Conservation (phyloP, 2,113 vertebrate genomes). For the Siniperca knerii region DNA sequence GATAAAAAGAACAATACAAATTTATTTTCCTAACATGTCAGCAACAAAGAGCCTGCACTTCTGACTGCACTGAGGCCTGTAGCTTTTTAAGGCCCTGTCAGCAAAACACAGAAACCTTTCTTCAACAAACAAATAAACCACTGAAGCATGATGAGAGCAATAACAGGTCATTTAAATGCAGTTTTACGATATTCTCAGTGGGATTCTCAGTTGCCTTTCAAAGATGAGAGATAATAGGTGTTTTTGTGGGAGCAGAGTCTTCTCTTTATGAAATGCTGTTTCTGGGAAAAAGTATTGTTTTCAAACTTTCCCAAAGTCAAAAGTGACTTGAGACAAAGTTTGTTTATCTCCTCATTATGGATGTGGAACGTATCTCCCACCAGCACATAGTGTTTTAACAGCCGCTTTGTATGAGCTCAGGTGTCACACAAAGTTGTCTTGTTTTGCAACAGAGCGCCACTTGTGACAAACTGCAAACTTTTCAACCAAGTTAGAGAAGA, state of each 20-base stretch:
- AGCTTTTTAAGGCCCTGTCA: conserved; percentile 32
- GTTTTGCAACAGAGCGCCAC: conserved; percentile 63
- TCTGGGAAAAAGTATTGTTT: conserved; percentile 24
- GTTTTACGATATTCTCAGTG: background rate
- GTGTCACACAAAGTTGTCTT: conserved; percentile 74
- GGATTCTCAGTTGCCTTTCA: conserved; percentile 34
- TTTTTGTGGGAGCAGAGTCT: conserved; percentile 14
- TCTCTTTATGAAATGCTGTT: conserved; percentile 31
- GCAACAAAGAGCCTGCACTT: background rate
- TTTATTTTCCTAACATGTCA: conserved; percentile 4
- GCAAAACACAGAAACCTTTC: conserved; percentile 34
- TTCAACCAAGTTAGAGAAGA: conserved; percentile 69
- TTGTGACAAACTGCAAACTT: conserved; percentile 74
- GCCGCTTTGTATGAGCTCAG: conserved; percentile 61
- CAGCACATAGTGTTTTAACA: conserved; percentile 22
- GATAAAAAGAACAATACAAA: conserved; percentile 3
- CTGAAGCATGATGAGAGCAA: conserved; percentile 32
- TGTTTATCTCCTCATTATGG: conserved; percentile 59
- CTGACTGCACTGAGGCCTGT: conserved; percentile 20
- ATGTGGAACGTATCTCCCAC: conserved; percentile 57
- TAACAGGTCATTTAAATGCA: conserved; percentile 32
- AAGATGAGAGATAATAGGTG: conserved; percentile 17
- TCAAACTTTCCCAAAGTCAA: conserved; percentile 27
- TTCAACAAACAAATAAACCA: conserved; percentile 31
- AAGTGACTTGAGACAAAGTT: conserved; percentile 54